Conservation (phyloP, 1,140 invertebrate genomes). For the Temnothorax nylanderi region DNA sequence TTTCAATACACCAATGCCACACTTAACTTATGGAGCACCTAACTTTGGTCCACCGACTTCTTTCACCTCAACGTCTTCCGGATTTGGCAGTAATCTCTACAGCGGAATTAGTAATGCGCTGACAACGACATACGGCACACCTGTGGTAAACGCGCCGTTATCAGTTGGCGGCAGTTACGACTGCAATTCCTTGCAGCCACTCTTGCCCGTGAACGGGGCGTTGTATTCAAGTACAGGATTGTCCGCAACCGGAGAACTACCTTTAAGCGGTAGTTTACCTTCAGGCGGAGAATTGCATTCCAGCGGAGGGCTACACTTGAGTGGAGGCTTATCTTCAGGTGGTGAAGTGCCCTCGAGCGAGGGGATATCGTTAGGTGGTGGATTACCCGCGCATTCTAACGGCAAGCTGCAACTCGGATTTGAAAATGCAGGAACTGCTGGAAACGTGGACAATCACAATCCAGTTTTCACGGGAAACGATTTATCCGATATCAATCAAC, state of each 20-base stretch:
- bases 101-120: slow-evolving; percentile 69
- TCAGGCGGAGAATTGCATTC: slow-evolving; percentile 41
- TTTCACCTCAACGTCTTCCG: slow-evolving; percentile 73
- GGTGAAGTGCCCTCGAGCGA: slow-evolving; percentile 18
- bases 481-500: neutral
- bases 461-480: neutral
- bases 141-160: slow-evolving; percentile 61
- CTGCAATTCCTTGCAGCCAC: slow-evolving; percentile 71
- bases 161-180: slow-evolving; percentile 70
- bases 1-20: slow-evolving; percentile 82
- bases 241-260: slow-evolving; percentile 24
- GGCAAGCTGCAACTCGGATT: slow-evolving; percentile 31
- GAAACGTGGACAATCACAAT: neutral
- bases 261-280: slow-evolving; percentile 42
- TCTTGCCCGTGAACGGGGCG: slow-evolving; percentile 33
- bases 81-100: slow-evolving; percentile 79
- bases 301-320: slow-evolving; percentile 30
- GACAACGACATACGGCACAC: slow-evolving; percentile 79
- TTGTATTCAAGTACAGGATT: slow-evolving; percentile 47
- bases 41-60: slow-evolving; percentile 80
- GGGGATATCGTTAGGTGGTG: neutral
- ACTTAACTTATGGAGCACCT: slow-evolving; percentile 82
- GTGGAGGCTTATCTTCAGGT: slow-evolving; percentile 45
- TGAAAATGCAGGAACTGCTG: neutral
- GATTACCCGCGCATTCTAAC: slow-evolving; percentile 32